Conservation (phyloP, 2,113 vertebrate genomes). For the Cygnus atratus region DNA sequence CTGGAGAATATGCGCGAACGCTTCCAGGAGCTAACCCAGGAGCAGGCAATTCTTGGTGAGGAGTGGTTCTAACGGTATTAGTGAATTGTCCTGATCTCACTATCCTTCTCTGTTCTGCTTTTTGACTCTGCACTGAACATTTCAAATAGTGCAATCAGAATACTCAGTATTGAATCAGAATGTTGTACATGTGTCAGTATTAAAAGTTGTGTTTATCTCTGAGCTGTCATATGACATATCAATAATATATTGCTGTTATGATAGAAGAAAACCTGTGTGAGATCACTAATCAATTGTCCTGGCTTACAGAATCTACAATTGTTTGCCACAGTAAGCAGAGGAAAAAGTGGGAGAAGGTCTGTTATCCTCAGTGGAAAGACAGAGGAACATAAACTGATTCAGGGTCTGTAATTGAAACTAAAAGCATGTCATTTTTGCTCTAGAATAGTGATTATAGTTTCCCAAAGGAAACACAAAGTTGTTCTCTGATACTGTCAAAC, state of each 20-base stretch:
- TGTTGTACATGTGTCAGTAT: neutral
- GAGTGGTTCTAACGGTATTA: neutral
- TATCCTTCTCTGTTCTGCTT: neutral
- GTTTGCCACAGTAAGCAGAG: neutral
- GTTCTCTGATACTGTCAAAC: neutral
- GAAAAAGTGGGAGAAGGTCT: neutral
- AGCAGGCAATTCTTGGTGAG: constrained; percentile 63
- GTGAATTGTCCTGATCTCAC: neutral
- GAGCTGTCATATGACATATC: neutral
- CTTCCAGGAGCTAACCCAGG: constrained; percentile 69
- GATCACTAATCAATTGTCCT: too few relatives aligned
- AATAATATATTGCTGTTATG: neutral
- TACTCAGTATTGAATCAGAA: neutral
- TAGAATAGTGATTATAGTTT: neutral
- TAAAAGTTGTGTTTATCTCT: neutral
- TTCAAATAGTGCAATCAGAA: neutral
- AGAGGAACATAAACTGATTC: neutral
- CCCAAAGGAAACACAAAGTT: neutral
- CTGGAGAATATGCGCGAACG: constrained; percentile 82
- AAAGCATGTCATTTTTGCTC: neutral
- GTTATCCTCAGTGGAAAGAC: neutral
- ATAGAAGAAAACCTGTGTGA: neutral
- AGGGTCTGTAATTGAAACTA: neutral
- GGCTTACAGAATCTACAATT: rapidly evolving
- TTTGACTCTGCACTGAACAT: neutral